Base-by-base conservation (phyloP, 2,888 invertebrate genomes). In the Girardia tigrina region DNA sequence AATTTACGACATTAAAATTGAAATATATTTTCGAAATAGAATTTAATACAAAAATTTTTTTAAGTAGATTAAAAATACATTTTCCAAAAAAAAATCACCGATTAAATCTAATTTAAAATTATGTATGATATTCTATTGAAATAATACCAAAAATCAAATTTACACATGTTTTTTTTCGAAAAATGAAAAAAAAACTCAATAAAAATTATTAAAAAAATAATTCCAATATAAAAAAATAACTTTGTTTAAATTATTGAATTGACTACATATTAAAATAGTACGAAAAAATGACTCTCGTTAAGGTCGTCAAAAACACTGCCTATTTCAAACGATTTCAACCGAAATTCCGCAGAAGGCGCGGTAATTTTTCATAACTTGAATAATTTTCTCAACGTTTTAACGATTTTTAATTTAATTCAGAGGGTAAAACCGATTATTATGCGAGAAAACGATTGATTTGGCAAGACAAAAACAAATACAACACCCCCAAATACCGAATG, bases 401-500 rank as follows among this genome's bases (percentile, higher is more conserved):
- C 12, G 16, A 12, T 56, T 20, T 20, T 56, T 16, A 20, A 8
- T 20, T 8, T 56, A 8, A 20, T 56, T 8, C 23, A 56, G 56
- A 56, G 56, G 56, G 56, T n/a, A 94, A 92, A 87, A 99, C 98
- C 79, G 98, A 99, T 85, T 99, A 97, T 87, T 95, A 92, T 88
- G 98, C 98, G 79, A 89, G 98, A 76, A 94, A 94, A 86, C 90
- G 95, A 79, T 88, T 99, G 77, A 90, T 91, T 80, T 90, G 95
- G 81, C 98, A 99, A 83, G 97, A 95, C 85, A 99, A 98, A 88
- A 98, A 99, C 87, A 99, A 99, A 87, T 99, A 98, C 88, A 98
- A 98, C 85, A 98, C 98, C 4, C 98, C 98, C 70, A 99, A 99
- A 86, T 98, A 99, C 85, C 91, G 98, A 80, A 86, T 99, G 85